Conservation (phyloP, 2,888 invertebrate species). For the Diplazon laetatorius region DNA sequence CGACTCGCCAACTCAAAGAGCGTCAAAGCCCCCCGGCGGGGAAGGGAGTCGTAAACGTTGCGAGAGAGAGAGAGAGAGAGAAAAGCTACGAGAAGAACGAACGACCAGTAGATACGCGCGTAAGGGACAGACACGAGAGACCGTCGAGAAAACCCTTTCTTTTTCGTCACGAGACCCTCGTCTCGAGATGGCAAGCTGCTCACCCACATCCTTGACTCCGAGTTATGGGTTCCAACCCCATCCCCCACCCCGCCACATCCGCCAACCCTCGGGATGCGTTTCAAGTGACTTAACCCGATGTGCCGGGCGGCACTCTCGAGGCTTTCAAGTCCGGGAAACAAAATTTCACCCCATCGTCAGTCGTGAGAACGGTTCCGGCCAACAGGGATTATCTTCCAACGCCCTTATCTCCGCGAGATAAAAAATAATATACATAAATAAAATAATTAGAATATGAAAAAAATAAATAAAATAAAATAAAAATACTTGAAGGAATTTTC, state of each 20-base stretch:
- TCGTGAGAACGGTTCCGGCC: conserved; percentile 32
- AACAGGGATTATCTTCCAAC: conserved; percentile 48
- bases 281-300: conserved; percentile 51
- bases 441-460: too few species aligned
- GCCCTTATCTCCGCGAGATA: conserved; percentile 42
- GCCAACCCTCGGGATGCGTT: conserved; percentile 8
- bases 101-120: conserved; percentile 10
- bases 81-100: background rate
- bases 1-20: too few species aligned
- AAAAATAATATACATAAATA: conserved; percentile 63
- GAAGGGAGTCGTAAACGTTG: conserved; percentile 13
- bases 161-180: conserved; percentile 1
- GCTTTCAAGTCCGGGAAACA: conserved; percentile 12
- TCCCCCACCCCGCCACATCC: too few species aligned
- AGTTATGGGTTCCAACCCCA: conserved; percentile 33
- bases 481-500: too few species aligned
- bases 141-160: conserved; percentile 19
- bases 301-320: conserved; percentile 26
- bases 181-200: too few species aligned
- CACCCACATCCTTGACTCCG: conserved; percentile 34
- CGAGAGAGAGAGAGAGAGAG: background rate
- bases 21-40: too few species aligned
- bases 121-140: background rate
- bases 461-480: too few species aligned
- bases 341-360: conserved; percentile 27